Percentiles rank a stretch among this genome's conserved stretches.
phyloP scores from a whole-genome alignment of 2,113 vertebrate genomes.

The Synchiropus splendidus region DNA sequence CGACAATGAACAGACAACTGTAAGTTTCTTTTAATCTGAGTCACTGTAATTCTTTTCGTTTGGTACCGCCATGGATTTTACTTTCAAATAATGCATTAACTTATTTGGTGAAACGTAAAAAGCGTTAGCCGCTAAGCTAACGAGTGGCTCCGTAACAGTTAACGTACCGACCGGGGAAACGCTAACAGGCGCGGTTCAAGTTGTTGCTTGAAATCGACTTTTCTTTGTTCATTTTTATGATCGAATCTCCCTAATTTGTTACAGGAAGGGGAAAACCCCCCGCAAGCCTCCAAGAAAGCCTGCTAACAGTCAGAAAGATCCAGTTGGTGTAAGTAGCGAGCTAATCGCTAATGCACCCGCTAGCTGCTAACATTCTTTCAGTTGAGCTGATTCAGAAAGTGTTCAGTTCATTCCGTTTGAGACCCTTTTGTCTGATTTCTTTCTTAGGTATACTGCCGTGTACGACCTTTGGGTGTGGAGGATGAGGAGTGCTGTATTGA shows the following conservation, averaged over 20 bases:
- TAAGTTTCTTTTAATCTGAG: slow-evolving; percentile 55
- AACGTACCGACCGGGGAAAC: too few relatives aligned
- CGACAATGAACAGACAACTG: slow-evolving; percentile 56
- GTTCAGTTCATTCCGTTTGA: too few relatives aligned
- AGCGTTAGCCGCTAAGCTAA: slow-evolving; percentile 9
- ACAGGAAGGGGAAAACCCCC: slow-evolving; percentile 64
- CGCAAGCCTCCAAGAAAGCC: slow-evolving; percentile 62
- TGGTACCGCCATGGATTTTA: too few relatives aligned
- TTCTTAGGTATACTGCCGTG: slow-evolving; percentile 83
- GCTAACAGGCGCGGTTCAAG: too few relatives aligned
- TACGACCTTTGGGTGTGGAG: slow-evolving; percentile 71
- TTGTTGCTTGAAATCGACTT: slow-evolving; percentile 1
- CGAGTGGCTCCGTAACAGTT: neutral
- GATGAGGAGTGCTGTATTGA: slow-evolving; percentile 86
- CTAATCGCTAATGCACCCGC: neutral
- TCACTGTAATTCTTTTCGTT: too few relatives aligned
- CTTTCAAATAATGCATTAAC: accelerated
- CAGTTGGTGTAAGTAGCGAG: slow-evolving; percentile 69
- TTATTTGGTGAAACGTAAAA: neutral
- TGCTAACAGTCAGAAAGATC: slow-evolving; percentile 68
- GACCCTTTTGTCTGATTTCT: too few relatives aligned
- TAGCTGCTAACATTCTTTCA: too few relatives aligned
- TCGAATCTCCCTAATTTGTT: neutral
- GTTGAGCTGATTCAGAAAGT: too few relatives aligned
- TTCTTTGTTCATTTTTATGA: neutral